Conservation (phyloP, 2,888 invertebrate genomes). For the Pseudococcus viburni region DNA sequence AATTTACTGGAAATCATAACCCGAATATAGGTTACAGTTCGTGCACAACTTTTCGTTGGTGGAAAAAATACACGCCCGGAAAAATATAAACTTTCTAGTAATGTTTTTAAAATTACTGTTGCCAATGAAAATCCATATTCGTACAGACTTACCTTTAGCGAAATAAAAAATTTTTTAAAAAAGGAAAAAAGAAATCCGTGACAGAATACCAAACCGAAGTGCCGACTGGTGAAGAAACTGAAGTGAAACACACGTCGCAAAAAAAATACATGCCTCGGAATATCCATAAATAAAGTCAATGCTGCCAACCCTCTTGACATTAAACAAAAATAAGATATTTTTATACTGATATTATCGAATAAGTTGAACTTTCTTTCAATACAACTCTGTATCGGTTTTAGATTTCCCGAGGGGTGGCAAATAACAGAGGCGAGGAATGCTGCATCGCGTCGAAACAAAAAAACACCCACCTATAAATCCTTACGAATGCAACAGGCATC, state of each 20-base stretch:
- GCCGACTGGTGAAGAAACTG: neutral
- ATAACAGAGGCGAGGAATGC: neutral
- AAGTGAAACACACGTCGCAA: neutral
- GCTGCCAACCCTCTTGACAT: neutral
- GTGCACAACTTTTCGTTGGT: too few species aligned
- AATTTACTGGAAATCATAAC: too few species aligned
- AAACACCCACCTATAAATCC: neutral
- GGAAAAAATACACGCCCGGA: too few species aligned
- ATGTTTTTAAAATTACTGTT: too few species aligned
- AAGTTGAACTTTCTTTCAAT: slow-evolving; percentile 2
- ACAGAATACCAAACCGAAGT: neutral
- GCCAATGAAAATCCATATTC: too few species aligned
- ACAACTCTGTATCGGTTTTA: neutral
- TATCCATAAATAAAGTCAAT: slow-evolving; percentile 1
- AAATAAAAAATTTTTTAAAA: neutral
- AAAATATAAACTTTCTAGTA: too few species aligned
- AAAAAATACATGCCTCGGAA: neutral
- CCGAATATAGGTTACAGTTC: too few species aligned
- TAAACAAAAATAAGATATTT: neutral
- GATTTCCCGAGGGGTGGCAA: neutral
- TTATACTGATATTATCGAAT: neutral
- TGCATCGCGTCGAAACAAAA: neutral
- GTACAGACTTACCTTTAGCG: too few species aligned
- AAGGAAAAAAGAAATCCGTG: neutral
- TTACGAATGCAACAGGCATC: slow-evolving; percentile 2